Conservation (phyloP, 2,113 vertebrate species). For the Callipepla californica region DNA sequence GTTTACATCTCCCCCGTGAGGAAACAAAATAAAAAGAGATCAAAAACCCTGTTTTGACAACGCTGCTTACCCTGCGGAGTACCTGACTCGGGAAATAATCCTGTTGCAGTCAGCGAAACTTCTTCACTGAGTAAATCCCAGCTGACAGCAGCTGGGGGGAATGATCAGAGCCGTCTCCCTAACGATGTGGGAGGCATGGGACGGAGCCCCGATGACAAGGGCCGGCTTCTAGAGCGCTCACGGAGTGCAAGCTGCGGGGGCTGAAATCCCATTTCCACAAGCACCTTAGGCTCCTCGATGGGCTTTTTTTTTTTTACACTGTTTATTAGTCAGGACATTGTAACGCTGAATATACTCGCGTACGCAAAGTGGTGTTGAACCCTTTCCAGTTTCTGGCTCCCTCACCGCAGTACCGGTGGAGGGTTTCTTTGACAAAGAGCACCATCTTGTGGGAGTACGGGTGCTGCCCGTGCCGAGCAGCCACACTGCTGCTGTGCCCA, state of each 20-base stretch:
- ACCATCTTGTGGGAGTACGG: conserved; percentile 71
- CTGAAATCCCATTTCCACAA: neutral
- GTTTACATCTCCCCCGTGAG: neutral
- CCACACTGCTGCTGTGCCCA: rapidly evolving
- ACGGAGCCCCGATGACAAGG: neutral
- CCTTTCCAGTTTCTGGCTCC: too few species aligned
- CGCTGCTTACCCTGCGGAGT: neutral
- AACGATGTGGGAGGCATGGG: too few species aligned
- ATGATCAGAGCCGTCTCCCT: neutral
- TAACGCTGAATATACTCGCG: neutral
- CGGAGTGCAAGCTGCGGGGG: neutral
- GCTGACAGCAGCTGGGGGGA: neutral
- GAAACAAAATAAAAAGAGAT: conserved; percentile 21
- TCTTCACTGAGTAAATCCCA: neutral
- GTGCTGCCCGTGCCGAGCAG: neutral
- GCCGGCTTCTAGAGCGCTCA: neutral
- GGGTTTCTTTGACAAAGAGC: conserved; percentile 64
- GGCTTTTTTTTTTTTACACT: neutral
- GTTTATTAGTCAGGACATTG: neutral
- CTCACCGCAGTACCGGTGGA: neutral
- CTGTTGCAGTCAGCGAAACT: neutral
- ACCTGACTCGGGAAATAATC: neutral
- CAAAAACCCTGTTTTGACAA: neutral
- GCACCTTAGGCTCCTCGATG: neutral
- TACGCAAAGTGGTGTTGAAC: neutral